Evolutionary conservation across 2,888 invertebrate genomes (phyloP).

Genomic region (Octonoba sinensis): DNA sequence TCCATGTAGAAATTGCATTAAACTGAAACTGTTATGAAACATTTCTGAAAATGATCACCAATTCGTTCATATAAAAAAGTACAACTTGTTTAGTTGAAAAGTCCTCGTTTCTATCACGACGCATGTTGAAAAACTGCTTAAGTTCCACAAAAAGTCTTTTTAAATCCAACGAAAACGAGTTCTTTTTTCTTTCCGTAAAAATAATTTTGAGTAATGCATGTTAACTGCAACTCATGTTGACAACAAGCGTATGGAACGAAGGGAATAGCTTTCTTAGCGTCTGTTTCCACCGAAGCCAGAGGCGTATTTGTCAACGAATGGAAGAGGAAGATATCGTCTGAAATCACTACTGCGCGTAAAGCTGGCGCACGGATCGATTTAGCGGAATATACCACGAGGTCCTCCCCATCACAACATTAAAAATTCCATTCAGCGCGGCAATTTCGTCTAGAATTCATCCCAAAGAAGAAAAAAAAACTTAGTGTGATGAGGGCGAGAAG

Average conservation of each 20-base stretch:
- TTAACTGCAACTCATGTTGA: neutral
- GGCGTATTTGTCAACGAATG: slow-evolving; percentile 49
- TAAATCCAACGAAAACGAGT: neutral
- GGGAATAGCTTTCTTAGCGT: slow-evolving; percentile 16
- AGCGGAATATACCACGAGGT: slow-evolving; percentile 43
- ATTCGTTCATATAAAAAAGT: no score
- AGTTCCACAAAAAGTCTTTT: neutral
- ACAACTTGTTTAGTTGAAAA: no score
- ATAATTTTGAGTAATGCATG: no score
- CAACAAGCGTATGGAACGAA: slow-evolving; percentile 9
- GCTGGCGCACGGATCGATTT: slow-evolving; percentile 54
- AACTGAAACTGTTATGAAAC: no score
- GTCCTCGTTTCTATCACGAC: neutral
- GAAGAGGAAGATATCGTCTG: slow-evolving; percentile 28
- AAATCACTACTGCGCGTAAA: slow-evolving; percentile 41
- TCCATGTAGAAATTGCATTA: no score
- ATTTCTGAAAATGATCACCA: no score
- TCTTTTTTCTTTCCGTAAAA: neutral
- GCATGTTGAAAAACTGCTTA: neutral
- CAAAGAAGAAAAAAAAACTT: no score
- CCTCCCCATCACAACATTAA: slow-evolving; percentile 44
- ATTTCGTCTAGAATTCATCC: neutral
- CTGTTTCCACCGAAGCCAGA: slow-evolving; percentile 28
- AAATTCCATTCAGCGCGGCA: slow-evolving; percentile 25
- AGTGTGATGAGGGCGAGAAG: no score